Base-by-base conservation (phyloP, 2,113 vertebrate genomes). In the Scortum barcoo region DNA sequence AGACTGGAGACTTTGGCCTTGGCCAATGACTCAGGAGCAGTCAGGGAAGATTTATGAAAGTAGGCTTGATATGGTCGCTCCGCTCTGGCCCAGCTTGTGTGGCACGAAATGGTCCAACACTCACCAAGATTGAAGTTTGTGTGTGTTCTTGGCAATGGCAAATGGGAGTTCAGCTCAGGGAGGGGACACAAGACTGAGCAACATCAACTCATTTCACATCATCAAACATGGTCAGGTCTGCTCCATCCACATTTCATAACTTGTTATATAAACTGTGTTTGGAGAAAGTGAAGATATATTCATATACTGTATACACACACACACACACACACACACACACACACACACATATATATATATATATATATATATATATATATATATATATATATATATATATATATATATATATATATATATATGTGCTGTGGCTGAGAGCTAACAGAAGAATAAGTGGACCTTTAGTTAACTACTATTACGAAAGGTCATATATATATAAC, bases 41-140 rank as follows among this genome's bases (percentile, higher is more conserved):
- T 78, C 81, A 60, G 24, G 68, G 50, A 53, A 71, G 46, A 80
- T 86, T 72, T 81, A 61, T 78, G 50, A 72, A 65, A 81, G 54
- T 28, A 28, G 66, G 53, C 72, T 33, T 81, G 70, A 84, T 76
- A n/a, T 40, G 42, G 53, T 66, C 0, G 0, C 46, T 70, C 42
- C 16, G n/a, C 57, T 75, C 51, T 42, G 44, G 33, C 69, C 38
- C 70, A 11, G 76, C 14, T 9, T 28, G 36, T 16, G 48, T 36
- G 51, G 58, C n/a, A 71, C 0, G 3, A 62, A 89, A 84, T 71
- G 75, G 51, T 72, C 53, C 38, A 56, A 42, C 46, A 57, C 46
- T 70, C 74, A 58, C 40, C 38, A 24, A 66, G 76, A 71, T 50
- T 70, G 19, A 73, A 63, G 28, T 66, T 36, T 53, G 53, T 61